phyloP scores from a whole-genome alignment of 2,888 invertebrate species.

The Eudemis profundana region DNA sequence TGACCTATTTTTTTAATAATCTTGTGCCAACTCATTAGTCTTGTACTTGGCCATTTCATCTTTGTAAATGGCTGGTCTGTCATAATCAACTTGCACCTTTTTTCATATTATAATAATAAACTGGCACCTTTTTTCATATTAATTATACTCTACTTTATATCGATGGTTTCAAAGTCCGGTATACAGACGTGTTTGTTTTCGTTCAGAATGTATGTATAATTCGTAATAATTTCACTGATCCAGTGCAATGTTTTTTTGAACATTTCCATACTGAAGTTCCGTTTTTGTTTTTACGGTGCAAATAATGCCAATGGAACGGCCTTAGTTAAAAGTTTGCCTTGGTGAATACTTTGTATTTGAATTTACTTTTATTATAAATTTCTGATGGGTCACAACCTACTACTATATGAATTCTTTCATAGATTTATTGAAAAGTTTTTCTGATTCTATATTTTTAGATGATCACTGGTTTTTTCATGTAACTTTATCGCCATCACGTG shows the following conservation, averaged over 20 bases:
- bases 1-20: not conserved
- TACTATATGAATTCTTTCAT: no score
- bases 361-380: no score
- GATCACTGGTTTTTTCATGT: no score
- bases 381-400: no score
- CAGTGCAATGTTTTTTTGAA: not conserved
- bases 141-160: not conserved
- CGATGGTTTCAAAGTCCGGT: not conserved
- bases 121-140: not conserved
- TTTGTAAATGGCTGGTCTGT: not conserved
- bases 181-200: not conserved
- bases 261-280: not conserved
- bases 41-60: constrained; percentile 5
- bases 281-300: not conserved
- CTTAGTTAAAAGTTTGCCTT: not conserved
- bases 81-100: not conserved
- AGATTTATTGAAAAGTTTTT: no score
- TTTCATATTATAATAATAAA: no score
- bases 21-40: not conserved
- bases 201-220: not conserved
- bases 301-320: not conserved
- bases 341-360: not conserved
- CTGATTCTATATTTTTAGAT: no score
- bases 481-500: no score
- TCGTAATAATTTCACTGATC: not conserved